phyloP scores from a whole-genome alignment of 2,113 vertebrate genomes.

The Narcine bancroftii region DNA sequence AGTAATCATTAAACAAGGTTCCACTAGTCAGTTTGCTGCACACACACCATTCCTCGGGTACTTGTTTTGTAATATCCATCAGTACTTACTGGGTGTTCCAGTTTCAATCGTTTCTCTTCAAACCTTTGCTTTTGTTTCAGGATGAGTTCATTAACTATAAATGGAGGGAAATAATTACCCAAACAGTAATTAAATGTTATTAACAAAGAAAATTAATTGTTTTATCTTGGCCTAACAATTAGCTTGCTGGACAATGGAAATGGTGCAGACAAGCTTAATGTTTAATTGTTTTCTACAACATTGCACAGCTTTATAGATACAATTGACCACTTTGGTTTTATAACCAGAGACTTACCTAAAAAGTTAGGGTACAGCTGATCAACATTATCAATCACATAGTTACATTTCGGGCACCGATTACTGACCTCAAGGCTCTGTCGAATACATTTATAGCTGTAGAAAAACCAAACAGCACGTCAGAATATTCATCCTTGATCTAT shows the following conservation, averaged over 20 bases:
- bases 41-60: neutral
- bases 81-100: conserved; percentile 92
- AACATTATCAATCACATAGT: conserved; percentile 94
- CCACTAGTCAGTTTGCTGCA: neutral
- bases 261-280: neutral
- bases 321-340: neutral
- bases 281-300: neutral
- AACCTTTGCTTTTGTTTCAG: conserved; percentile 96
- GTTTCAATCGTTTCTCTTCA: conserved; percentile 90
- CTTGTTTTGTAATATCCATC: neutral
- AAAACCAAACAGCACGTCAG: conserved; percentile 32
- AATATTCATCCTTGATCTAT: neutral
- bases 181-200: neutral
- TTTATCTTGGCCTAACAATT: neutral
- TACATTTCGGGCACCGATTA: conserved; percentile 97
- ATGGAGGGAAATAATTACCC: conserved; percentile 28
- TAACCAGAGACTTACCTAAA: conserved; percentile 68
- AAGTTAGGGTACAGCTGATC: conserved; percentile 98
- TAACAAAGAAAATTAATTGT: neutral
- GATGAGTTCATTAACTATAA: conserved; percentile 93
- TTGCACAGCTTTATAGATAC: neutral
- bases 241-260: neutral
- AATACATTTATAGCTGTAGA: conserved; percentile 88
- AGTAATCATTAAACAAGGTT: neutral
- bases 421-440: conserved; percentile 95